Base-by-base conservation (phyloP, 2,888 invertebrate species). In the Notodonta dromedarius region DNA sequence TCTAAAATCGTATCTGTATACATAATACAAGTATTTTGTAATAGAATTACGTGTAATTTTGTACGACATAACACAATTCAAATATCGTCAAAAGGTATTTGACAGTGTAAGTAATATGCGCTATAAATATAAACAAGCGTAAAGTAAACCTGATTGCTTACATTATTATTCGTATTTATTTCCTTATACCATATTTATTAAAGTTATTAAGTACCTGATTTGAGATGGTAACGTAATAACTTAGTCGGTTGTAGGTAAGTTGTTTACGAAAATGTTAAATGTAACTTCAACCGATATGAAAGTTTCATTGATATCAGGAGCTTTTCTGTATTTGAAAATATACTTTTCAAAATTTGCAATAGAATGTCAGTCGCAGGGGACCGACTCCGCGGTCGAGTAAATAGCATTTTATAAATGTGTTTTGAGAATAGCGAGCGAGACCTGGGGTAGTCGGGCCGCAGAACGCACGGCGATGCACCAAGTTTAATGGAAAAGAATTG, bases 401-500 rank as follows among this genome's bases (percentile, higher is more conserved):
- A 90, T 88, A 93, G 89, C 89, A 89, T 91, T 92, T 92, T 93
- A 92, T 89, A 91, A 93, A 93, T 91, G 90, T 93, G 87, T 92
- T 91, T 88, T 87, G 85, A 89, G 87, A 87, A 88, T 85, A 86
- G 85, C 77, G 81, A 83, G 79, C 83, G 81, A 86, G 85, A 85
- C 84, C 81, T 80, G 81, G 16, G 79, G 66, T 73, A 70, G 74
- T 74, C 80, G 83, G 80, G 73, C 81, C 82, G 81, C 80, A 83
- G 86, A 91, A 91, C 91, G 91, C 91, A 90, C 86, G 77, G 78
- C 90, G 87, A 90, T 91, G 91, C 89, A 90, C 89, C 90, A 90
- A 93, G 87, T 93, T 93, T 93, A 93, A 93, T 93, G 92, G 93
- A 93, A 93, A 93, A 93, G 93, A 93, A 93, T 93, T 93, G 93